Conservation (phyloP, 2,113 vertebrate species). For the Sisor rabdophorus region DNA sequence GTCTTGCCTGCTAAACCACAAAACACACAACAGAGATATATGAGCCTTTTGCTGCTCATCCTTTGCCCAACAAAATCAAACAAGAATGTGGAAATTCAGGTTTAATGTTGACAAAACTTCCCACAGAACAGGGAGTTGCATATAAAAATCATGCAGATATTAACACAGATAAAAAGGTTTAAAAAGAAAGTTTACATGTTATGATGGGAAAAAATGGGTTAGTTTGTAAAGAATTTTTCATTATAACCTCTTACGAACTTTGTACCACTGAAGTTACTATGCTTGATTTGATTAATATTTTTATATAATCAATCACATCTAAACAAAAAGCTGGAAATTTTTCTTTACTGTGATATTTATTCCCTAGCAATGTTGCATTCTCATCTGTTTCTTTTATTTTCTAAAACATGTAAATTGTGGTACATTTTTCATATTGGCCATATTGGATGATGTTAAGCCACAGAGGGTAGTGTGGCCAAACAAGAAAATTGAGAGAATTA, state of each 20-base stretch:
- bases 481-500: too few species aligned
- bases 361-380: background rate
- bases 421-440: background rate
- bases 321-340: too few species aligned
- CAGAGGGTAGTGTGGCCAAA: background rate
- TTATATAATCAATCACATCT: too few species aligned
- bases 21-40: conserved; percentile 23
- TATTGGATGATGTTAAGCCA: background rate
- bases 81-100: conserved; percentile 54
- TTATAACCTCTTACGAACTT: background rate
- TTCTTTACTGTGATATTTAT: background rate
- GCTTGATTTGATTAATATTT: background rate
- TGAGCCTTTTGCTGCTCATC: background rate
- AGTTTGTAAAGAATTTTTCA: background rate
- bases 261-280: background rate
- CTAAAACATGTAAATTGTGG: background rate
- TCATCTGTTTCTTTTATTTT: background rate
- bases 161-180: conserved; percentile 15
- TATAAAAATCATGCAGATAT: background rate
- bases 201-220: background rate
- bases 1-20: background rate
- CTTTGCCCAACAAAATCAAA: conserved; percentile 22
- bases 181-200: background rate
- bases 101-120: conserved; percentile 25
- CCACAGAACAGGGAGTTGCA: background rate